Evolutionary conservation across 2,797 vertebrate species (phyloP).

Genomic region (Rhinella marina): DNA sequence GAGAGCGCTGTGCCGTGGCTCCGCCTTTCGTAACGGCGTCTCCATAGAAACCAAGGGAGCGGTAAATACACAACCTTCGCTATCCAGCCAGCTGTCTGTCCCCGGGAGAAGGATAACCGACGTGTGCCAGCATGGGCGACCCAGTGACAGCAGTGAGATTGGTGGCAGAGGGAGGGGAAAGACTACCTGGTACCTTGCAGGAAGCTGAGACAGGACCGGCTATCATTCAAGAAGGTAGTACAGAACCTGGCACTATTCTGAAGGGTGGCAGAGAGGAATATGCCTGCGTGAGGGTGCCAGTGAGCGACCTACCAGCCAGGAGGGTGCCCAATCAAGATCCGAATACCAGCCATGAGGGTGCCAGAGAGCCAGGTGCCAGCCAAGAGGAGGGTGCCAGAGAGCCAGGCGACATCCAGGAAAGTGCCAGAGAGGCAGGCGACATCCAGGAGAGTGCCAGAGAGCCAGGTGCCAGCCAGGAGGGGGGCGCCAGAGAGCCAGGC

Average conservation of each 20-base stretch:
- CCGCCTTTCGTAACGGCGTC: slow-evolving; percentile 19
- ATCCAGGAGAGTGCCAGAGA: not conserved
- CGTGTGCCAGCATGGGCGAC: not conserved
- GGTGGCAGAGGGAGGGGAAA: not conserved
- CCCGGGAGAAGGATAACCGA: too few species aligned
- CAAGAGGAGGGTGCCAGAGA: not conserved
- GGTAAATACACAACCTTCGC: slow-evolving; percentile 25
- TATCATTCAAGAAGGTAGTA: rapidly evolving
- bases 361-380: not conserved
- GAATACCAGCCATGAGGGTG: too few species aligned
- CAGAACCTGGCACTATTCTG: not conserved
- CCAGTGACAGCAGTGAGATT: not conserved
- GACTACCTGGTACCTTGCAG: too few species aligned
- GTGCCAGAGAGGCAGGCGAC: not conserved
- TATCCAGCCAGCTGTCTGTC: not conserved
- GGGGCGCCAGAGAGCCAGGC: not conserved
- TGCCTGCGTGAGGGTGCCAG: not conserved
- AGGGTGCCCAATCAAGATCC: too few species aligned
- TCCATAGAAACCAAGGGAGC: slow-evolving; percentile 16
- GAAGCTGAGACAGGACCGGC: not conserved
- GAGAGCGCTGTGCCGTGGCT: not conserved
- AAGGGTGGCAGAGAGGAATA: rapidly evolving
- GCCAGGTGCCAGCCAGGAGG: not conserved
- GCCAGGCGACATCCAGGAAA: not conserved
- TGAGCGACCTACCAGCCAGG: not conserved